Evolutionary conservation across 2,888 invertebrate genomes (phyloP), one percentile per base, ranked within the genome.

Genomic region (Drosophila demipolita): DNA sequence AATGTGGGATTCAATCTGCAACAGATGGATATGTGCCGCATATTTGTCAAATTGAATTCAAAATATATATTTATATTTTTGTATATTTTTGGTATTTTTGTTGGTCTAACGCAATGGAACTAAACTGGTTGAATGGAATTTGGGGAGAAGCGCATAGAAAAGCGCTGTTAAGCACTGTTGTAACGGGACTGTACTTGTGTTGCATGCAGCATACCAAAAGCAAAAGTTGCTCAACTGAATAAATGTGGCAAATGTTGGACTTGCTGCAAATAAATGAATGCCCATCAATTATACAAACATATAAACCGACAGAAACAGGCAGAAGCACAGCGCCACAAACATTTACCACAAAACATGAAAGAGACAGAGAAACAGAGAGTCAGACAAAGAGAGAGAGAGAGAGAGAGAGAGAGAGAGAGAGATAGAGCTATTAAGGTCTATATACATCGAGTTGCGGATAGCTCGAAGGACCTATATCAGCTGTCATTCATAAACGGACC

Each of bases 201-300:
- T 42, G 55, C 38, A 60, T 38, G 50, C 53, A 26, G 49, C 55
- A 49, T 55, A 17, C 33, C n/a, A 35, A 33, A 42, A 20, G 48
- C 35, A 62, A 55, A 75, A 58, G 40, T 57, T 50, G 67, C 35
- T 53, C 59, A 60, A 48, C 60, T 55, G 40, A 26, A 76, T 50
- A 70, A 76, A 75, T 69, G 71, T 75, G 73, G 61, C 72, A 71
- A 62, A 62, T 72, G 55, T n/a, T 48, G 52, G 53, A 33, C 32
- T 33, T 64, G 45, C 23, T 48, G 40, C 55, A 70, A 63, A 77
- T 61, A 70, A 75, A 78, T 71, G 80, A 66, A 71, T 64, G 66
- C 29, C 66, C 80, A 75, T 80, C 75, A 78, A 71, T 78, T 78
- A 78, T 52, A 58, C 66, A 78, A 57, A 49, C 40, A 45, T 57